Base-by-base conservation (phyloP, 2,113 vertebrate species). In the Melanocharis versteri region DNA sequence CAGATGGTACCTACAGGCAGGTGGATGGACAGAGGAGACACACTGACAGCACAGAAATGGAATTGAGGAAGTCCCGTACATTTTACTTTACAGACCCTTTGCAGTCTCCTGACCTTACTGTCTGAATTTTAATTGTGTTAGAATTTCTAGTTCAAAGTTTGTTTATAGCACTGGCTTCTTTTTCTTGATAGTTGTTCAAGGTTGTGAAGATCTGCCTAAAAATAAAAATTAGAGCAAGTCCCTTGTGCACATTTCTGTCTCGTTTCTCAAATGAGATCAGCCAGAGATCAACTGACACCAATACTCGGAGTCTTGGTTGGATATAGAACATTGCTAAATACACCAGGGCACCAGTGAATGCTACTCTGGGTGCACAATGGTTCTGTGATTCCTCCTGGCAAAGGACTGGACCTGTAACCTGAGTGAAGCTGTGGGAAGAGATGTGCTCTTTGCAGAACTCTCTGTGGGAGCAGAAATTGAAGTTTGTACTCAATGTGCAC, bases 161-260 rank as follows among this genome's bases (percentile, higher is more conserved):
- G 66, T 91, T 93, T 94, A 94, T 64, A 69, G 57, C 42, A 39
- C 47, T 35, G 37, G 11, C 58, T 94, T 51, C 86, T 90, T 96
- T 85, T 85, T 65, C 71, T 42, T 90, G 45, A 85, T 80, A 61
- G 62, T 39, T 83, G 62, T 88, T 96, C 95, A 92, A 96, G 87
- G 91, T 96, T 88, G 71, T 70, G 54, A 87, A 77, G 82, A 90
- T 83, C 78, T 70, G 9, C 78, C 93, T 97, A 91, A 97, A 97
- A 96, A 96, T 94, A 96, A 96, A 83, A 96, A 96, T 80, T 20
- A 91, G 95, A 90, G 40, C 83, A 19, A 10, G 62, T 94, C 96
- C 87, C 92, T 62, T 27, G 33, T 56, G 92, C 58, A 35, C 68
- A 42, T 83, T 94, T 96, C 84, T 92, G 79, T 86, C 75, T 96